Evolutionary conservation across 2,888 invertebrate genomes (phyloP).

Genomic region (Erannis defoliaria): DNA sequence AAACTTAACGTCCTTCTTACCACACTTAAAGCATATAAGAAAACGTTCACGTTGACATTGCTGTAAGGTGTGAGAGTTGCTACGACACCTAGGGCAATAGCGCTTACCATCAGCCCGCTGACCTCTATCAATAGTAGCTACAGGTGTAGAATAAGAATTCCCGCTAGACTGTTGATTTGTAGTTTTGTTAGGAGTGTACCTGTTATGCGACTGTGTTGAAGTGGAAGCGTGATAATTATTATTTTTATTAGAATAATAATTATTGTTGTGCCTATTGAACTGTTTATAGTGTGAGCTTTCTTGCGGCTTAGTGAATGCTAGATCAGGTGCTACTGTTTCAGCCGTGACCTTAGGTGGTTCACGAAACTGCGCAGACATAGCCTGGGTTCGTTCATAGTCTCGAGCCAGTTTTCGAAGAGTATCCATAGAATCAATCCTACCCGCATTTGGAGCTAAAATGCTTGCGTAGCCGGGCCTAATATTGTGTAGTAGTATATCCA

Average conservation of each 20-base stretch:
- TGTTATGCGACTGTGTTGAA: not conserved
- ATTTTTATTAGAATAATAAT: not conserved
- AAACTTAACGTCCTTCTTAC: not conserved
- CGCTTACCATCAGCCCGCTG: not conserved
- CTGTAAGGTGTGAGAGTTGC: not conserved
- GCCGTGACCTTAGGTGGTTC: not conserved
- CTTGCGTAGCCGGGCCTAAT: too few relatives aligned
- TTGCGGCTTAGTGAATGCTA: not conserved
- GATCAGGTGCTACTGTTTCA: not conserved
- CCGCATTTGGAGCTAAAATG: too few relatives aligned
- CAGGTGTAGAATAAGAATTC: not conserved
- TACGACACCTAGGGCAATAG: not conserved
- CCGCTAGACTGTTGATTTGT: not conserved
- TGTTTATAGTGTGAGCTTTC: not conserved
- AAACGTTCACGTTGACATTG: not conserved
- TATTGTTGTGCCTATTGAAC: not conserved
- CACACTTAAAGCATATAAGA: not conserved
- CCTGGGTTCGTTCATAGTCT: not conserved
- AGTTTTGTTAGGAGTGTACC: not conserved
- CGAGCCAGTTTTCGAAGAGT: not conserved
- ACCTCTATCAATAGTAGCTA: not conserved
- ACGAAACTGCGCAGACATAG: not conserved
- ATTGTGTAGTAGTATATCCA: too few relatives aligned
- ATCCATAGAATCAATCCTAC: conserved; percentile 1
- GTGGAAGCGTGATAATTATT: not conserved